phyloP scores from a whole-genome alignment of 1,140 invertebrate genomes.

The Maniola jurtina region DNA sequence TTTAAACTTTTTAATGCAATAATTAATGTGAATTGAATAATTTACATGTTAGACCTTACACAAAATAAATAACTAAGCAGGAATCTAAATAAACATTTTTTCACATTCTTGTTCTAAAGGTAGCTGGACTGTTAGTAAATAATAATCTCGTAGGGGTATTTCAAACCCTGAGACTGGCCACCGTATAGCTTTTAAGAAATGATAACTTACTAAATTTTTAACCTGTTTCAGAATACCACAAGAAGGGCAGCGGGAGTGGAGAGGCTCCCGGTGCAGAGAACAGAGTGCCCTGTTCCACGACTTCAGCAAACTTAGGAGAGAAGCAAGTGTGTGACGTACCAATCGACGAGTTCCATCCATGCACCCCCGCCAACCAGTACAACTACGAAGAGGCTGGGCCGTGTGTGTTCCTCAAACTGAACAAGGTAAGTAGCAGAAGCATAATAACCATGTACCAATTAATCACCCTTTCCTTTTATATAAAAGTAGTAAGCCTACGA shows the following conservation, averaged over 20 bases:
- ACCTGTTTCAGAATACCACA: slow-evolving; percentile 61
- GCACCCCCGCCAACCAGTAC: slow-evolving; percentile 85
- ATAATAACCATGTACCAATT: neutral
- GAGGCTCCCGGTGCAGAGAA: slow-evolving; percentile 64
- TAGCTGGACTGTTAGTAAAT: no score
- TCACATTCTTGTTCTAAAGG: no score
- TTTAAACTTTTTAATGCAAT: no score
- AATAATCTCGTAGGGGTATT: no score
- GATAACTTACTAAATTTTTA: neutral
- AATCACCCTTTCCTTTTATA: neutral
- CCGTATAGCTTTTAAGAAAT: no score
- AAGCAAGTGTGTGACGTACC: slow-evolving; percentile 76
- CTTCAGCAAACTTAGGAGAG: slow-evolving; percentile 62
- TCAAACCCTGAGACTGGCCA: no score
- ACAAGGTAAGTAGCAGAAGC: slow-evolving; percentile 80
- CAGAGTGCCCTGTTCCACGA: slow-evolving; percentile 79
- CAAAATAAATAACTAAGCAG: no score
- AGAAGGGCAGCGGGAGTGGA: slow-evolving; percentile 64
- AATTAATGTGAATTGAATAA: no score
- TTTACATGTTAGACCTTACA: no score
- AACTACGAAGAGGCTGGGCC: slow-evolving; percentile 88
- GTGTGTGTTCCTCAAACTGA: slow-evolving; percentile 91
- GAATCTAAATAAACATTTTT: no score
- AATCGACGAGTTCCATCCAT: slow-evolving; percentile 83
- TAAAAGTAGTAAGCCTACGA: no score